Conservation (phyloP, 2,797 vertebrate genomes). For the Acipenser transmontanus region DNA sequence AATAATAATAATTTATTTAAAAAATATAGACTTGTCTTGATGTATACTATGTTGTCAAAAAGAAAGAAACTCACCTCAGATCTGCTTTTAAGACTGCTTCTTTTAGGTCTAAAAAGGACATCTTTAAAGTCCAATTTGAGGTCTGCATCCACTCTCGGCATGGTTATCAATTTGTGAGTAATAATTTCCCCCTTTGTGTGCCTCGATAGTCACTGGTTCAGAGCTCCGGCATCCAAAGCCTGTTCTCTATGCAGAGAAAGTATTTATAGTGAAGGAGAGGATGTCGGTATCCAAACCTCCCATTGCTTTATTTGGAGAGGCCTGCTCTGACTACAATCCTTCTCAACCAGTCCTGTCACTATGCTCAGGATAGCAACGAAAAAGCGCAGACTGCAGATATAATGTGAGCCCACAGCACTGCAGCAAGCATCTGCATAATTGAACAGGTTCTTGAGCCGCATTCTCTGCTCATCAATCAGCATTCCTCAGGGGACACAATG, state of each 20-base stretch:
- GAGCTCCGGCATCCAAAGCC: conserved; percentile 71
- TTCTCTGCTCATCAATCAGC: too few relatives aligned
- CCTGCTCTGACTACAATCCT: conserved; percentile 17
- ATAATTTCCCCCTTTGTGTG: conserved; percentile 45
- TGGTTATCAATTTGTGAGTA: conserved; percentile 42
- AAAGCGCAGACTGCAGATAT: too few relatives aligned
- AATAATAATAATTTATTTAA: too few relatives aligned
- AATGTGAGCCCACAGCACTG: too few relatives aligned
- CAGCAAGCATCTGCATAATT: too few relatives aligned
- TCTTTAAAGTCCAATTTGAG: conserved; percentile 98
- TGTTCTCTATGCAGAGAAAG: conserved; percentile 52
- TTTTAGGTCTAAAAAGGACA: conserved; percentile 90
- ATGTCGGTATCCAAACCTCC: conserved; percentile 46
- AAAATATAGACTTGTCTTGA: too few relatives aligned
- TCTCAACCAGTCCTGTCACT: too few relatives aligned
- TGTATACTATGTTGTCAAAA: too few relatives aligned
- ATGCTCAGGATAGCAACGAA: too few relatives aligned
- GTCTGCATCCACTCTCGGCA: conserved; percentile 90
- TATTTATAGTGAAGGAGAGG: conserved; percentile 70
- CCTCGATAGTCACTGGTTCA: conserved; percentile 38
- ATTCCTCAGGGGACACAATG: too few relatives aligned
- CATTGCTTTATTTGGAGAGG: conserved; percentile 80
- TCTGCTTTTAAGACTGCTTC: conserved; percentile 94
- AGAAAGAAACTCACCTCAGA: conserved; percentile 72
- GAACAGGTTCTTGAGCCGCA: too few relatives aligned